Evolutionary conservation across 2,113 vertebrate genomes (phyloP), one percentile per base, ranked within the genome.

Genomic region (Esox niger): DNA sequence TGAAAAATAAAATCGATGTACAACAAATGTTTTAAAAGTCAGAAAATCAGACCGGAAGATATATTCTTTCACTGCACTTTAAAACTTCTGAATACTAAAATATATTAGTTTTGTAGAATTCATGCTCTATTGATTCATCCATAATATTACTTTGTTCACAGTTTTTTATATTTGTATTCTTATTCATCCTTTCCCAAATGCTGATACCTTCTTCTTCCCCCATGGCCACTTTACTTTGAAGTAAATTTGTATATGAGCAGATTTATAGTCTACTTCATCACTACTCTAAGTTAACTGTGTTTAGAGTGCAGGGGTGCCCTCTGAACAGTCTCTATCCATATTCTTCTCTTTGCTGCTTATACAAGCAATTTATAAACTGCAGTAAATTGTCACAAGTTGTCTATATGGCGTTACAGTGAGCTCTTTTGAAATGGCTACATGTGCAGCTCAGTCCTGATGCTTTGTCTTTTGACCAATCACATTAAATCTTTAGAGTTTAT

Each of bases 311-410:
- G 27, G 20, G 27, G n/a, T 60, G 69, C 58, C 21, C 57, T 52
- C 62, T 68, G 23, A 56, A 46, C 21, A 26, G 65, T 71, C 60
- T 76, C 73, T 62, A 46, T 59, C 13, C 63, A 62, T 68, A 58
- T 25, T 35, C 38, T 55, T 59, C 56, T n/a, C n/a, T n/a, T n/a
- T n/a, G n/a, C n/a, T n/a, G n/a, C n/a, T n/a, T n/a, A n/a, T n/a
- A n/a, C n/a, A n/a, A n/a, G n/a, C n/a, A n/a, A n/a, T n/a, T n/a
- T n/a, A n/a, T n/a, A n/a, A n/a, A n/a, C 61, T 46, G 30, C 32
- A 21, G 4, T 52, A 52, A n/a, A 20, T 5, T 21, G 21, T 52
- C 47, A 21, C 47, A 15, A 43, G 38, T 43, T 43, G 38, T 52
- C n/a, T 52, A 20, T 6, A 52, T 52, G 47, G n/a, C 20, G n/a